Conservation (phyloP, 2,113 vertebrate genomes). For the Bubo bubo region DNA sequence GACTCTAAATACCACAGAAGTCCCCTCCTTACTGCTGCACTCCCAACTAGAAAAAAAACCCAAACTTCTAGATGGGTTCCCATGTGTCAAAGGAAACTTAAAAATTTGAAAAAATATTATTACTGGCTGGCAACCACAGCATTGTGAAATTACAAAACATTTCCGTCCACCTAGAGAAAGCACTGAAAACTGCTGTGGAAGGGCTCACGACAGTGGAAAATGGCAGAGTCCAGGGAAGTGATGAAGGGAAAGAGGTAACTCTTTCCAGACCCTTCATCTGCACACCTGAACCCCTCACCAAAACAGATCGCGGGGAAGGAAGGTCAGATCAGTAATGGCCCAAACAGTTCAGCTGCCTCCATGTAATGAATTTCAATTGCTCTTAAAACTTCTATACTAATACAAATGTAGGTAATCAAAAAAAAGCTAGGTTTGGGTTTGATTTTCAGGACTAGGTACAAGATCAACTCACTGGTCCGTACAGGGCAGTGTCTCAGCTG, state of each 20-base stretch:
- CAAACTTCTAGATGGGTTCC: neutral
- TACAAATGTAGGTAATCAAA: neutral
- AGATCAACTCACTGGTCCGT: neutral
- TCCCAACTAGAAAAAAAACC: too few species aligned
- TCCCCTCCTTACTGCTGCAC: neutral
- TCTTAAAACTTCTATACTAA: neutral
- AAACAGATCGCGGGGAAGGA: accelerated
- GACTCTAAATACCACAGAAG: neutral
- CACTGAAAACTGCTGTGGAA: neutral
- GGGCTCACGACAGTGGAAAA: accelerated
- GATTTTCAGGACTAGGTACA: neutral
- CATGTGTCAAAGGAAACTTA: accelerated
- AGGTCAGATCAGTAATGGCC: neutral
- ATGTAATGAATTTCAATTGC: neutral
- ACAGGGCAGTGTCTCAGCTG: neutral
- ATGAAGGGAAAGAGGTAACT: neutral
- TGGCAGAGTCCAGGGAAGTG: neutral
- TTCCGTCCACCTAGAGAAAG: neutral
- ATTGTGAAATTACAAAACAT: neutral
- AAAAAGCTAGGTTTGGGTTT: neutral
- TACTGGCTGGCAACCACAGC: neutral
- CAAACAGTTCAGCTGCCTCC: neutral
- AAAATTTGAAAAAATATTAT: neutral
- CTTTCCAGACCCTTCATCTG: neutral
- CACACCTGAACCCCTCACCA: too few species aligned